These are phyloP conservation scores for Camelus dromedarius DNA, from an alignment of 2,113 vertebrate genomes.

Conservation along the genomic window DNA sequence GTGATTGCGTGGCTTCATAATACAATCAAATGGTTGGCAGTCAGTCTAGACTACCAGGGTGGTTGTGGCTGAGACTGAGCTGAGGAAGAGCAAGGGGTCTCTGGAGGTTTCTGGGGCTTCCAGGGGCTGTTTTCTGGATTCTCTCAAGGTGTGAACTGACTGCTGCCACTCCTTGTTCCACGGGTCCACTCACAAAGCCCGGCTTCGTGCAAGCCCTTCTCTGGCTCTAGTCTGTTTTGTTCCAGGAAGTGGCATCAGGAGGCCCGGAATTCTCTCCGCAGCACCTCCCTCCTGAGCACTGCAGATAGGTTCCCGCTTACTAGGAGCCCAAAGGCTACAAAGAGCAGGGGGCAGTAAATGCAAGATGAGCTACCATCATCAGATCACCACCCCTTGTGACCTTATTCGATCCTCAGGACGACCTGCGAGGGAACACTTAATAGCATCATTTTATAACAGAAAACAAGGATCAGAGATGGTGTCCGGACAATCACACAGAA, in stretches of 20 bases:
- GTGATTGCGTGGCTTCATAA: not conserved
- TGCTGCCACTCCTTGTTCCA: not conserved
- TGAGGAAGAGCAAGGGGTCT: not conserved
- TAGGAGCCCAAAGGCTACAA: not conserved
- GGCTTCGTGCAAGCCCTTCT: not conserved
- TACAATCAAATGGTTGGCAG: not conserved
- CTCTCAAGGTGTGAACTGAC: not conserved
- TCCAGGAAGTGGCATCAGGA: not conserved
- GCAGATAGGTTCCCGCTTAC: too few relatives aligned
- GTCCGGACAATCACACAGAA: not conserved
- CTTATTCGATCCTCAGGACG: not conserved
- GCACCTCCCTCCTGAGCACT: not conserved
- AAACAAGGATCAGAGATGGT: not conserved
- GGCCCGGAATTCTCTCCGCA: not conserved
- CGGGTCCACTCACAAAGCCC: not conserved
- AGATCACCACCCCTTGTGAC: fast-evolving
- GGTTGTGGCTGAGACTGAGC: not conserved
- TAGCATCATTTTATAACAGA: not conserved
- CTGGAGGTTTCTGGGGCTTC: not conserved
- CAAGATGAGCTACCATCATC: fast-evolving
- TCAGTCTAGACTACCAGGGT: not conserved
- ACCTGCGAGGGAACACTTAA: not conserved
- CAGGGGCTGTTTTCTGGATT: not conserved
- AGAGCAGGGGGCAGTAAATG: not conserved
- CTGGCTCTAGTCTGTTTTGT: not conserved